Base-by-base conservation (phyloP, 2,888 invertebrate species). In the Torymus texanus region DNA sequence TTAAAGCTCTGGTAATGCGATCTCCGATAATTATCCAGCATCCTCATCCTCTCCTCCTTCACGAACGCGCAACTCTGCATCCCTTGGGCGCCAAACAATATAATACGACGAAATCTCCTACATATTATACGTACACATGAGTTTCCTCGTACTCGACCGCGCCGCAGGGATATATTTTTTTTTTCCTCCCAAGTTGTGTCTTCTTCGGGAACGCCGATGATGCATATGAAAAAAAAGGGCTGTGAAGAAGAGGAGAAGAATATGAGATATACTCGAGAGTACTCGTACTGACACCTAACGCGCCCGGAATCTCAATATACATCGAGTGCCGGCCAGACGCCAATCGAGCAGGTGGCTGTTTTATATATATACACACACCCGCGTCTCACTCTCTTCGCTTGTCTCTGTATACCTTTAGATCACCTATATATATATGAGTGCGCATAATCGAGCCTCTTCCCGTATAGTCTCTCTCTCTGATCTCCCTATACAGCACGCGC, bases 341-440 rank as follows among this genome's bases (percentile, higher is more conserved):
- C 72, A 80, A 83, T 83, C 82, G 81, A 83, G 78, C 85, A 85
- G 84, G 83, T 83, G 82, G 82, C 83, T 81, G 81, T 80, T 41
- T 41, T 41, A n/a, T 21, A 21, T 21, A 21, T 21, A 21, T 21
- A 41, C 8, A 41, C 8, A 41, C 41, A 8, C 41, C 41, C 41
- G 41, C 41, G 10, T 41, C 41, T 29, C 29, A 5, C 24, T 24
- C 24, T 24, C 3, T 24, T 3, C 3, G 4, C 12, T 11, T 51
- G 85, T 78, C 82, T 75, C 82, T 82, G 5, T 51, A 16, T 51
- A 88, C 88, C 90, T 90, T 88, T 85, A 89, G 90, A 91, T 58
- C 10, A 56, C n/a, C 41, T 13, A 24, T n/a, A 14, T 10, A 29
- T 29, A 41, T 16, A 21, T 5, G 59, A n/a, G 24, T 18, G 18